phyloP scores from a whole-genome alignment of 2,888 invertebrate species.

The Mystacides longicornis region DNA sequence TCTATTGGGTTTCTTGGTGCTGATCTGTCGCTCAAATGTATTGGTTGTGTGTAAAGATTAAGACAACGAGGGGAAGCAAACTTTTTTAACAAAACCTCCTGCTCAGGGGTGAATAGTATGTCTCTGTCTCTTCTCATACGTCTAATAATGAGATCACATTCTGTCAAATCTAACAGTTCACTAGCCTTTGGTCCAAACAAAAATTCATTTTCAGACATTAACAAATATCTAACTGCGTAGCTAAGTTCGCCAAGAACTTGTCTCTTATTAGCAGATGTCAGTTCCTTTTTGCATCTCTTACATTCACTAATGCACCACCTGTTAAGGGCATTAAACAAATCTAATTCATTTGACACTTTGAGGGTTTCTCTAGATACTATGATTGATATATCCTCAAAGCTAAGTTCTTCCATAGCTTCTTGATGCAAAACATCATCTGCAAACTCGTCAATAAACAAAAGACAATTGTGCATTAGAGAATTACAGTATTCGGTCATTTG shows the following conservation, averaged over 20 bases:
- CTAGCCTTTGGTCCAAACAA: conserved; percentile 45
- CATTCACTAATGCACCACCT: conserved; percentile 46
- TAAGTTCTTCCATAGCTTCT: conserved; percentile 54
- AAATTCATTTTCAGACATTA: conserved; percentile 59
- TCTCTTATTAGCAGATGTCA: conserved; percentile 42
- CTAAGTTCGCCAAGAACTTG: conserved; percentile 46
- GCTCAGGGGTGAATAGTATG: conserved; percentile 43
- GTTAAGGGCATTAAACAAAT: conserved; percentile 56
- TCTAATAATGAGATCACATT: conserved; percentile 41
- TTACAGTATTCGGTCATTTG: conserved; percentile 44
- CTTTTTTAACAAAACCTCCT: conserved; percentile 40
- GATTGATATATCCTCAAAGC: conserved; percentile 54
- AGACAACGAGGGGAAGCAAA: conserved; percentile 42
- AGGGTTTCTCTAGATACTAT: conserved; percentile 63
- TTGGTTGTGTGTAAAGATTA: conserved; percentile 41
- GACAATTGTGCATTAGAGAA: conserved; percentile 59
- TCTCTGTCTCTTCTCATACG: conserved; percentile 34
- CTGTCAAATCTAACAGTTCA: conserved; percentile 44
- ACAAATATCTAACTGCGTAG: conserved; percentile 58
- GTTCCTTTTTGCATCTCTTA: conserved; percentile 40
- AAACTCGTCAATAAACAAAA: conserved; percentile 51
- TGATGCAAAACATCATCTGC: conserved; percentile 49
- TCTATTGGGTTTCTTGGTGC: conserved; percentile 36
- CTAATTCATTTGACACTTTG: conserved; percentile 53
- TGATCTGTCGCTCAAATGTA: conserved; percentile 42